phyloP scores from a whole-genome alignment of 2,797 vertebrate genomes.

The Malurus leucopterus region DNA sequence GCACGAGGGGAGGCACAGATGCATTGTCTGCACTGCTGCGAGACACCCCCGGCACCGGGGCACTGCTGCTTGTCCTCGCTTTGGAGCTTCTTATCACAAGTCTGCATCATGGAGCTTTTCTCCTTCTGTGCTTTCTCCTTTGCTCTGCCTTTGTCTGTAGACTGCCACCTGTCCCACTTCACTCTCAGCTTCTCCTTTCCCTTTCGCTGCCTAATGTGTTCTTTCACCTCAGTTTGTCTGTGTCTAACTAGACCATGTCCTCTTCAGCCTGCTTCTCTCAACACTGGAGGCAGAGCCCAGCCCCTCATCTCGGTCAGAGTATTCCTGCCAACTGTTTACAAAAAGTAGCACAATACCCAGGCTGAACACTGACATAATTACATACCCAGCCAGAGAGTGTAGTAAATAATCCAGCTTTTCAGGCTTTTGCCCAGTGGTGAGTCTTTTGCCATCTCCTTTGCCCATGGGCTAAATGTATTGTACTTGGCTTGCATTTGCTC shows the following conservation, averaged over 20 bases:
- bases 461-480: conserved; percentile 24
- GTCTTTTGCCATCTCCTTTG: conserved; percentile 24
- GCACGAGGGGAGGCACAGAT: neutral
- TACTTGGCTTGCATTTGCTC: conserved; percentile 25
- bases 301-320: conserved; percentile 23
- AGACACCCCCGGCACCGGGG: neutral
- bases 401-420: conserved; percentile 60
- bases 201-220: neutral
- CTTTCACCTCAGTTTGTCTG: neutral
- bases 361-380: conserved; percentile 53
- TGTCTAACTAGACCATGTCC: neutral
- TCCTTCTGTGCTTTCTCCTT: neutral
- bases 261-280: conserved; percentile 2
- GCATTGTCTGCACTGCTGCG: neutral
- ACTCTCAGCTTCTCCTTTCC: neutral
- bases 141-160: neutral
- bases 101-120: neutral
- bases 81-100: neutral
- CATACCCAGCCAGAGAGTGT: conserved; percentile 34
- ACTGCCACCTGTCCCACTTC: conserved; percentile 11
- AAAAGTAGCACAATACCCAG: conserved; percentile 58
- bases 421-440: conserved; percentile 40
- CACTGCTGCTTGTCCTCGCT: neutral
- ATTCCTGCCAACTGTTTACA: conserved; percentile 61
- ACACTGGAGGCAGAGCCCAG: conserved; percentile 7